Conservation (phyloP, 2,888 invertebrate species). For the Aleiodes testaceus region DNA sequence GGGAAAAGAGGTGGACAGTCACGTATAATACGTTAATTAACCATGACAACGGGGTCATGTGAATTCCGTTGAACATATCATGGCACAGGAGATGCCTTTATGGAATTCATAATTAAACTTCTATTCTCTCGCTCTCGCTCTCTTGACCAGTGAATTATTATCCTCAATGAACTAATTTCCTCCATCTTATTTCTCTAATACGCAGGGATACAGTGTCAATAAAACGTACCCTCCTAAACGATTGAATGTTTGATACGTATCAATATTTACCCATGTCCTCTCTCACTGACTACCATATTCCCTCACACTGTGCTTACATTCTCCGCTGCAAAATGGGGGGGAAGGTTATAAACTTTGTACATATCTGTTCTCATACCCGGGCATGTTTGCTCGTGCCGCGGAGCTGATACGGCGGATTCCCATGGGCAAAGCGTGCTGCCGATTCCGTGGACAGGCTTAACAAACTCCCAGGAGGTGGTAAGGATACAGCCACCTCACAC, state of each 20-base stretch:
- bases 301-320: constrained; percentile 36
- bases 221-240: constrained; percentile 62
- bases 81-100: constrained; percentile 45
- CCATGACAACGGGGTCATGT: constrained; percentile 51
- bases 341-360: constrained; percentile 55
- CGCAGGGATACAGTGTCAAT: constrained; percentile 61
- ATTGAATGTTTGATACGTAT: constrained; percentile 70
- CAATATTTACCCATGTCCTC: constrained; percentile 64
- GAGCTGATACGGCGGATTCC: constrained; percentile 68
- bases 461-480: constrained; percentile 34
- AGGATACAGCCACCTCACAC: background rate
- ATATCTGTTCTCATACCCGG: constrained; percentile 57
- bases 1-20: constrained; percentile 4
- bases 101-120: constrained; percentile 53
- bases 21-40: constrained; percentile 45
- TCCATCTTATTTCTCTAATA: constrained; percentile 46
- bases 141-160: background rate
- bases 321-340: constrained; percentile 62
- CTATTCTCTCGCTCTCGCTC: constrained; percentile 2
- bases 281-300: constrained; percentile 30
- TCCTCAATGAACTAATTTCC: constrained; percentile 3
- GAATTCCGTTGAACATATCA: constrained; percentile 51
- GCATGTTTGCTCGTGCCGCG: constrained; percentile 68
- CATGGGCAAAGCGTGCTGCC: constrained; percentile 66
- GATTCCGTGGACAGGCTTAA: constrained; percentile 67